Base-by-base conservation (phyloP, 2,888 invertebrate genomes). In the Chrysomela aeneicollis region DNA sequence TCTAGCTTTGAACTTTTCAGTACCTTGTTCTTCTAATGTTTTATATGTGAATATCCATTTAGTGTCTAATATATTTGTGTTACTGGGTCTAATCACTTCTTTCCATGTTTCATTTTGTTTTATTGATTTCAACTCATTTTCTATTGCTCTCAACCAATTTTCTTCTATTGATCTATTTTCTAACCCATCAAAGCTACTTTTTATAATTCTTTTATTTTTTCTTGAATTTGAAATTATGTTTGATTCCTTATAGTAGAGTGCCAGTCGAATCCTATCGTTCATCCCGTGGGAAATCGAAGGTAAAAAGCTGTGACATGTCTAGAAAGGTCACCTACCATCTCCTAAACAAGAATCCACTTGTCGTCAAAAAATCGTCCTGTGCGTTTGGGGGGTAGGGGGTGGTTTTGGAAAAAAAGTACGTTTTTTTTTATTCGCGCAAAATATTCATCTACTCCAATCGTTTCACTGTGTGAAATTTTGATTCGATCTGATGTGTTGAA, bases 1-100 rank as follows among this genome's bases (percentile, higher is more conserved):
- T 37, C 75, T 68, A 9, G 76, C 73, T 59, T 75, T 73, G 49
- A 73, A 74, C 55, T 57, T 61, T 5, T 71, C 69, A 12, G 74
- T 62, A 30, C 69, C 75, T 73, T 71, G 68, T 73, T 68, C 71
- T 70, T 71, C 73, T 65, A 51, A 67, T 75, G 42, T 22, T 22
- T 63, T 57, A 42, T 19, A 54, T n/a, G 60, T 3, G 62, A 76
- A 68, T 15, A 70, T 66, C 69, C 67, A 70, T 47, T 63, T 70
- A 35, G 69, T 71, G 22, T 62, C 58, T 32, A 73, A 60, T 37
- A 73, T 67, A 63, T 73, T 64, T 17, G 9, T 59, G 47, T 61
- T 54, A 19, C 26, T 42, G 0, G 52, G 52, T 21, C 10, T 49
- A 15, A 15, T 21, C 12, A 42, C 60, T 32, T 42, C 52, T 35